Base-by-base conservation (phyloP, 2,113 vertebrate species). In the Pterocles burchelli region DNA sequence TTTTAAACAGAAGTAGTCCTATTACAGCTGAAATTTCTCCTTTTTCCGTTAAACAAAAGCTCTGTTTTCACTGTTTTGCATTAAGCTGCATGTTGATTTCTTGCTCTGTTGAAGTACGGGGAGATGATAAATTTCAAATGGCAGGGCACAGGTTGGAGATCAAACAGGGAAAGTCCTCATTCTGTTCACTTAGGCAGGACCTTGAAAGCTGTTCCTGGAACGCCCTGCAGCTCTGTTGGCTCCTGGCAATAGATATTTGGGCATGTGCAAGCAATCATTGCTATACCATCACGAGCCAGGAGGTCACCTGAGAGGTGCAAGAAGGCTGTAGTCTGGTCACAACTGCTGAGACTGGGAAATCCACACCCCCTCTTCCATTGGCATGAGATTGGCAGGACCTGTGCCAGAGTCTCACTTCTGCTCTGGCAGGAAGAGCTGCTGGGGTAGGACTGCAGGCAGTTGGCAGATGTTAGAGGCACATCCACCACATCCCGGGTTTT, bases 281-380 rank as follows among this genome's bases (percentile, higher is more conserved):
- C 29, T 76, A 29, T 45, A 83, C 7, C 36, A 31, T 19, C 17
- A 43, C 52, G 45, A 80, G 14, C 17, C 45, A 54, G 49, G 48
- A 58, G 48, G 22, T 24, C 70, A 63, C 57, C 61, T 29, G 65
- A 38, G 84, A 55, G 34, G 22, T 17, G 7, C 25, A 65, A 43
- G 26, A 77, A 62, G 45, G 45, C 13, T 68, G 24, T 17, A 26
- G 36, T 8, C 20, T 34, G 41, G 13, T 38, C 41, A n/a, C 51
- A 78, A 4, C 20, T 82, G 45, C 66, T 46, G 25, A 49, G 31
- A 31, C 0, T 26, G 38, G 51, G 34, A 84, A 79, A 78, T 9
- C 45, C 61, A 29, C 4, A 0, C 29, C 13, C 25, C 4, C 2
- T 51, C 18, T 38, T n/a, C 52, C 55, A 7, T 6, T 14, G 51